Conservation (phyloP, 1,140 invertebrate genomes). For the Sarcophaga peregrina region DNA sequence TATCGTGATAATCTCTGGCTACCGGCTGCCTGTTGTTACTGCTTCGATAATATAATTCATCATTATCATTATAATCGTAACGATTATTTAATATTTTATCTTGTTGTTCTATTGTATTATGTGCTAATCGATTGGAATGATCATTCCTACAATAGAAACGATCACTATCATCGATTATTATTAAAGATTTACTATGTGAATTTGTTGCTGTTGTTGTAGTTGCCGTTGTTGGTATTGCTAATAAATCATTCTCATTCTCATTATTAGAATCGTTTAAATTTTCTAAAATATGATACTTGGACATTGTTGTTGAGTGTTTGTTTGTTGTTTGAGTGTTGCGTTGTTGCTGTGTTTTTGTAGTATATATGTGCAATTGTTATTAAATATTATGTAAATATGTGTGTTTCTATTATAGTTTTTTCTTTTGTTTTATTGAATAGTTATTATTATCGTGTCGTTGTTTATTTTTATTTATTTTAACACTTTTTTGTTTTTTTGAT, state of each 20-base stretch:
- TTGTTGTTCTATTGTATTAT: not conserved
- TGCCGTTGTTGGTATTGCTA: not conserved
- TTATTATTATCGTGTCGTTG: not conserved
- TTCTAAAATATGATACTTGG: conserved; percentile 16
- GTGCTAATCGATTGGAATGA: not conserved
- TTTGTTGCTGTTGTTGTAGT: not conserved
- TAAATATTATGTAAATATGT: not conserved
- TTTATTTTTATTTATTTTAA: too few relatives aligned
- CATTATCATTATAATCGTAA: conserved; percentile 8
- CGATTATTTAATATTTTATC: too few relatives aligned
- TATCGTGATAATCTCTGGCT: conserved; percentile 1
- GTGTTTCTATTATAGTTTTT: conserved; percentile 6
- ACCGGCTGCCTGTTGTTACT: not conserved
- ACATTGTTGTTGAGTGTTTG: conserved; percentile 19
- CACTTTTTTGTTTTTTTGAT: too few relatives aligned
- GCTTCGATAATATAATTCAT: not conserved
- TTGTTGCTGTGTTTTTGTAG: conserved; percentile 1
- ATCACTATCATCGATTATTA: not conserved
- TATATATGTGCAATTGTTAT: conserved; percentile 5
- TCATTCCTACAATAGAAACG: not conserved
- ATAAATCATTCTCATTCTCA: not conserved
- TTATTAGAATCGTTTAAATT: conserved; percentile 14
- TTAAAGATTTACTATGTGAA: not conserved
- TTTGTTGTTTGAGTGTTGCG: not conserved
- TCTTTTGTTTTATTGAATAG: not conserved